A percentile compares a stretch with the other conserved stretches of the same genome.
Conservation (phyloP, 2,888 invertebrate species). For the Poecilus cupreus region DNA sequence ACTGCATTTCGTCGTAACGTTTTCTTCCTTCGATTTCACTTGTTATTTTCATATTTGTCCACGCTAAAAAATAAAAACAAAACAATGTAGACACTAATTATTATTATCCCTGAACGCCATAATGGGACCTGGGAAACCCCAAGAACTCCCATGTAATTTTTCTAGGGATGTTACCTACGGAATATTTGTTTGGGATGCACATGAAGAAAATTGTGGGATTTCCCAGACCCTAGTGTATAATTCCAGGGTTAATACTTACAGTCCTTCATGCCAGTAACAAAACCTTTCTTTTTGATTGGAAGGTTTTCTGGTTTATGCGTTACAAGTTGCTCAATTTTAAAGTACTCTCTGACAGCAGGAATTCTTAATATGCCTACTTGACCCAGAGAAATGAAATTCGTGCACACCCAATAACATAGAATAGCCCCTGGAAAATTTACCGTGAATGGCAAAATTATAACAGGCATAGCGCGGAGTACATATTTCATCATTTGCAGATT, state of each 20-base stretch:
- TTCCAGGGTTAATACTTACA: constrained; percentile 79
- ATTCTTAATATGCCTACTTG: constrained; percentile 88
- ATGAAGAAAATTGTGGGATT: too few species aligned
- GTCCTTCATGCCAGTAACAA: constrained; percentile 86
- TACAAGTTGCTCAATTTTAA: constrained; percentile 82
- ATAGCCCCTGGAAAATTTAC: constrained; percentile 92
- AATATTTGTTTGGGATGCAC: too few species aligned
- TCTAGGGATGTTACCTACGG: too few species aligned
- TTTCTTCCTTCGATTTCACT: constrained; percentile 86
- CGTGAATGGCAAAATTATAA: constrained; percentile 88
- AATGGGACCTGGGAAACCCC: too few species aligned
- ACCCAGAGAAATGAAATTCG: constrained; percentile 87
- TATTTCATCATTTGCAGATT: constrained; percentile 85
- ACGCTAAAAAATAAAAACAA: constrained; percentile 74
- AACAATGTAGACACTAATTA: neutral
- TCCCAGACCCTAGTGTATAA: too few species aligned
- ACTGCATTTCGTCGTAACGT: constrained; percentile 84
- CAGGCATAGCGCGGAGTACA: constrained; percentile 83
- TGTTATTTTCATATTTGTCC: constrained; percentile 87
- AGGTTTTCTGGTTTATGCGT: constrained; percentile 76
- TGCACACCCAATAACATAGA: constrained; percentile 92
- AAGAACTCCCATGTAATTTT: too few species aligned
- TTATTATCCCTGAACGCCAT: too few species aligned
- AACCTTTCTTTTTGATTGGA: constrained; percentile 84
- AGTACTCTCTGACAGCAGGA: constrained; percentile 83